Evolutionary conservation across 2,888 invertebrate genomes (phyloP), one percentile per base, ranked within the genome.

Genomic region (Drosophila limbata): DNA sequence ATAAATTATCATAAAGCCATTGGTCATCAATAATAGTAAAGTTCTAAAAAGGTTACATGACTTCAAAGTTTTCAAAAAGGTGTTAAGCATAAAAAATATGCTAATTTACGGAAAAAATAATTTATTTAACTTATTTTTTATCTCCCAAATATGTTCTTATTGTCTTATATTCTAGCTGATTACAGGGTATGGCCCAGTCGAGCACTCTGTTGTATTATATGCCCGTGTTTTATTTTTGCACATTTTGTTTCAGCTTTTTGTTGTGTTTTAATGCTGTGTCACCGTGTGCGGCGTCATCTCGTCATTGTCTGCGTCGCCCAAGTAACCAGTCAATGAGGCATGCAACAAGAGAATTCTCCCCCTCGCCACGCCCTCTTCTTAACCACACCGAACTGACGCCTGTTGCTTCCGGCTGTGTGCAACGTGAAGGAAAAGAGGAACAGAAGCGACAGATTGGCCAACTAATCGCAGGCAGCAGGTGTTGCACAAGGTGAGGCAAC

Each of bases 311-410:
- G 69, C 63, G 67, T 62, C 73, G 70, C 73, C 70, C 69, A 68
- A 69, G 83, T 63, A 79, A 85, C 73, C 88, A 79, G 53, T 79
- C 81, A 85, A 81, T 85, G 73, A 63, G 82, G 67, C 73, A 73
- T 73, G 76, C 79, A 79, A 33, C 56, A 33, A 50, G 19, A 11
- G 15, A 17, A 21, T 13, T 17, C 6, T 37, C 15, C 10, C 11
- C 8, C n/a, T n/a, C n/a, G n/a, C n/a, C n/a, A n/a, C n/a, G n/a
- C n/a, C n/a, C n/a, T n/a, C n/a, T n/a, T n/a, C 44, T 11, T 3
- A 13, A 13, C 51, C 28, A 28, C 28, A 28, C 2, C 45, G 37
- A 31, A 33, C 66, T 13, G 65, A 65, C 74, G 77, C 79, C 77
- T 79, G 70, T 77, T 77, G 76, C 76, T 77, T 74, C 75, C 75